Evolutionary conservation across 2,888 invertebrate species (phyloP).

Genomic region (Limenitis camilla): DNA sequence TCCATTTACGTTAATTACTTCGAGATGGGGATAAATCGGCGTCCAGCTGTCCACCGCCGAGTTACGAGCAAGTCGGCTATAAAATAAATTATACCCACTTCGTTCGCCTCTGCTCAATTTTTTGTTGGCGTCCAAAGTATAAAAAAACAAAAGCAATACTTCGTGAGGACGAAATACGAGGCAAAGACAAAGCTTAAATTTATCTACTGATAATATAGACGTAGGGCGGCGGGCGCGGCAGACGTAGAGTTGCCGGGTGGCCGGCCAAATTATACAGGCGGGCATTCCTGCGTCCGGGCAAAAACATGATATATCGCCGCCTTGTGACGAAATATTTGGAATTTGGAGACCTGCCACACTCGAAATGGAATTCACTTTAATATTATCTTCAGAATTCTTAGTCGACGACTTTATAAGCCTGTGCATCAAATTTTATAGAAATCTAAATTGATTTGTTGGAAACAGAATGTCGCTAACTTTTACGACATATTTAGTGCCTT

Average conservation of each 20-base stretch:
- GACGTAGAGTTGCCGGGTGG: constrained; percentile 61
- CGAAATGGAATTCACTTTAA: constrained; percentile 60
- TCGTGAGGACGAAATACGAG: constrained; percentile 73
- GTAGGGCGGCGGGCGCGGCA: constrained; percentile 66
- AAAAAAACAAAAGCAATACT: constrained; percentile 68
- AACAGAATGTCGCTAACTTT: too few species aligned
- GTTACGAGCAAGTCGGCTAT: constrained; percentile 73
- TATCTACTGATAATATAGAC: constrained; percentile 76
- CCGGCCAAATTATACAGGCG: constrained; percentile 70
- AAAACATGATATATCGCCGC: constrained; percentile 72
- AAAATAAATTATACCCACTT: constrained; percentile 76
- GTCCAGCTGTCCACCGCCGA: constrained; percentile 72
- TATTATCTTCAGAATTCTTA: constrained; percentile 55
- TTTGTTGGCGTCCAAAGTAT: constrained; percentile 65
- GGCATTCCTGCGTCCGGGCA: constrained; percentile 63
- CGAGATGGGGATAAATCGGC: constrained; percentile 72
- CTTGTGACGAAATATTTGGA: constrained; percentile 71
- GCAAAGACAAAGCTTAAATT: constrained; percentile 75
- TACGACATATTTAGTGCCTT: too few species aligned
- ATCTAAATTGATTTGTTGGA: neutral
- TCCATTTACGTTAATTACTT: constrained; percentile 74
- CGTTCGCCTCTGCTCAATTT: constrained; percentile 72
- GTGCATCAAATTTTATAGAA: constrained; percentile 22
- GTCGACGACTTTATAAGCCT: constrained; percentile 48
- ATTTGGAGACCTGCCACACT: constrained; percentile 64